Conservation (phyloP, 2,797 vertebrate species). For the Pangasius mekongensis region DNA sequence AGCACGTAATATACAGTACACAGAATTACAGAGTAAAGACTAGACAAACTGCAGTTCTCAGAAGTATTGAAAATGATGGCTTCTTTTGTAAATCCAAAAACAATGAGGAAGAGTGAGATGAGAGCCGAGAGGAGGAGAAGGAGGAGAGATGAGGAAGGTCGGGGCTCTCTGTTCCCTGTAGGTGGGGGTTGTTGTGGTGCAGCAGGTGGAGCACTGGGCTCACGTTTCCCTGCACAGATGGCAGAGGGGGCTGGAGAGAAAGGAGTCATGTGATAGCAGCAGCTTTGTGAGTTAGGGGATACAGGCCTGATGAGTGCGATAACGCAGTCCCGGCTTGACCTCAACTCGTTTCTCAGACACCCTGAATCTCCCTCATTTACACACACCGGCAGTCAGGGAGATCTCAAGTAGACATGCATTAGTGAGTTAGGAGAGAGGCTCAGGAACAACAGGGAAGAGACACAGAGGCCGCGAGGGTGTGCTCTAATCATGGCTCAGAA, state of each 20-base stretch:
- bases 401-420: slow-evolving; percentile 6
- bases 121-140: slow-evolving; percentile 39
- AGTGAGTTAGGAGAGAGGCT: neutral
- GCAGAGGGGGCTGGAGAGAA: slow-evolving; percentile 71
- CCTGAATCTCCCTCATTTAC: slow-evolving; percentile 28
- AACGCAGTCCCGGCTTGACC: slow-evolving; percentile 44
- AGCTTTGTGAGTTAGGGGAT: slow-evolving; percentile 40
- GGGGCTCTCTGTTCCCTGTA: slow-evolving; percentile 35
- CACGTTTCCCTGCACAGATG: slow-evolving; percentile 79
- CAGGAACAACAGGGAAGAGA: neutral
- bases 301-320: slow-evolving; percentile 46
- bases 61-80: neutral
- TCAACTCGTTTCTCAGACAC: slow-evolving; percentile 19
- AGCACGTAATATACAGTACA: neutral
- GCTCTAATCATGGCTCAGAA: slow-evolving; percentile 13
- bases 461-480: neutral
- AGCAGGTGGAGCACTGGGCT: slow-evolving; percentile 62
- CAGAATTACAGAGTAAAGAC: neutral
- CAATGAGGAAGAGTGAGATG: slow-evolving; percentile 48
- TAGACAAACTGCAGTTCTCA: no score
- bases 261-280: slow-evolving; percentile 57
- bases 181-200: slow-evolving; percentile 59
- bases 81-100: slow-evolving; percentile 12
- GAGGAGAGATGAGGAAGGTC: slow-evolving; percentile 8
- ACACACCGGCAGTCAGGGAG: neutral